A percentile compares a stretch with the other conserved stretches of the same genome.
Conservation (phyloP, 2,797 vertebrate genomes). For the Ibycter americanus region DNA sequence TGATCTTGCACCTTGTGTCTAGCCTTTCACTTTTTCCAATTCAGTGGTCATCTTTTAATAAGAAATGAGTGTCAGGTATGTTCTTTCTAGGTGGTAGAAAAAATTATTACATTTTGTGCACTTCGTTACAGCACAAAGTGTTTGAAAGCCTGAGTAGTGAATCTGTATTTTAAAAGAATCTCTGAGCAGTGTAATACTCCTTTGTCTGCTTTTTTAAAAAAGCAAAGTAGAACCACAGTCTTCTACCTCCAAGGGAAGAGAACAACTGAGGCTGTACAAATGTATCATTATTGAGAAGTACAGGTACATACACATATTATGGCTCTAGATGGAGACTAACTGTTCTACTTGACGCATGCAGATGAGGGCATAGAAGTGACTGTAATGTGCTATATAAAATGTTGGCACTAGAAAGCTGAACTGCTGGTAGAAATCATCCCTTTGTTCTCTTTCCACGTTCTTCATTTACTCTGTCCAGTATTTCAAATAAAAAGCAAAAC, state of each 20-base stretch:
- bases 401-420: background rate
- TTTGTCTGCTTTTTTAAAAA: background rate
- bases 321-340: background rate
- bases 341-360: background rate
- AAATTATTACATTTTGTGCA: background rate
- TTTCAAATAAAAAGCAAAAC: background rate
- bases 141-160: background rate
- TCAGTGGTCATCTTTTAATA: background rate
- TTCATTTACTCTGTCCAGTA: background rate
- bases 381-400: background rate
- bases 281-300: background rate
- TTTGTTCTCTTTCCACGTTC: background rate
- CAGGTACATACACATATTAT: background rate
- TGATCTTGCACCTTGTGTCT: background rate
- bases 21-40: background rate
- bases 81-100: background rate
- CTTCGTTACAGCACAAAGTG: background rate
- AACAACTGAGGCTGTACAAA: background rate
- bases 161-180: background rate
- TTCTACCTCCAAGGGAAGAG: background rate
- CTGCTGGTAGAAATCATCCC: background rate
- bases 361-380: background rate
- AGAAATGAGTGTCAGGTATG: background rate
- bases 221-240: background rate
- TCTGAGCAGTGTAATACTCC: background rate